Conservation (phyloP, 2,888 invertebrate genomes). For the Mechanitis messenoides region DNA sequence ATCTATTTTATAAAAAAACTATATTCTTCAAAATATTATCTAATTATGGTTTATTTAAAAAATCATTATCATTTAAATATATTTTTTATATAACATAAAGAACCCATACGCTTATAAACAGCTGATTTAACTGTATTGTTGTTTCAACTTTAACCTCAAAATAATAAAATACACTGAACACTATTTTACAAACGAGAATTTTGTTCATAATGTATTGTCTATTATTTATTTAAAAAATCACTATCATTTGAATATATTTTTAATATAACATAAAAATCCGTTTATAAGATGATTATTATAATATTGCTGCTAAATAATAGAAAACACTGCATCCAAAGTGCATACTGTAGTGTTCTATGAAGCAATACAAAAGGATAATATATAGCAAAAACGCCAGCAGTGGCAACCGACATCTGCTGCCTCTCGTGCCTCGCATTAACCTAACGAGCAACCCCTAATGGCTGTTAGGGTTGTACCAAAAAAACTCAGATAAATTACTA, state of each 20-base stretch:
- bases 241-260: too few relatives aligned
- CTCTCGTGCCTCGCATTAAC: constrained; percentile 67
- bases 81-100: too few relatives aligned
- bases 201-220: too few relatives aligned
- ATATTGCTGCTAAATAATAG: background rate
- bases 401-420: constrained; percentile 58
- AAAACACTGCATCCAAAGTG: constrained; percentile 7
- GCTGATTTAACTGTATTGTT: background rate
- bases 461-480: constrained; percentile 61
- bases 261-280: too few relatives aligned
- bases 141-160: background rate
- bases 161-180: background rate
- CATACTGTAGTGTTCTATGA: background rate
- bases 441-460: constrained; percentile 73
- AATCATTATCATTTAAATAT: too few relatives aligned
- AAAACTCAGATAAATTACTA: constrained; percentile 68
- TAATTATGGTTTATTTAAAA: too few relatives aligned
- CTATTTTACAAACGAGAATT: too few relatives aligned
- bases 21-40: too few relatives aligned
- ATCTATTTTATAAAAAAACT: too few relatives aligned
- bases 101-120: background rate
- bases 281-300: too few relatives aligned
- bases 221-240: too few relatives aligned
- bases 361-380: constrained; percentile 51
- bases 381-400: constrained; percentile 62